Evolutionary conservation across 2,797 vertebrate species (phyloP), one percentile per base, ranked within the genome.

Genomic region (Rhabdophis nuchalis): DNA sequence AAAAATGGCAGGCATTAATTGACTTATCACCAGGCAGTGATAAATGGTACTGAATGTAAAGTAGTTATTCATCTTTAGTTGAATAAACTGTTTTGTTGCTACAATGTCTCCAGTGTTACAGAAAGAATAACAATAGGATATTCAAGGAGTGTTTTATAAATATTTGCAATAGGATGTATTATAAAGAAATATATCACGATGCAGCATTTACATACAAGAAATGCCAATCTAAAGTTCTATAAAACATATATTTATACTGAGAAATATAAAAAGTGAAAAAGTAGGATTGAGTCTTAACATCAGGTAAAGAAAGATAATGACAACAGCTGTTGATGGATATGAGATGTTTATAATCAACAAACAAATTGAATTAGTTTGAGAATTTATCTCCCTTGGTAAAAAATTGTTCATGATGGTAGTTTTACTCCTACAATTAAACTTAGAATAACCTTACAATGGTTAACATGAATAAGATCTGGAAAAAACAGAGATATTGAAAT

Each of bases 21-120:
- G 98, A 98, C 97, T 98, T 97, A 97, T 94, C 96, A 97, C 91
- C 94, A 96, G 95, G 92, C 95, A 97, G 95, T 97, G 97, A 98
- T 96, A 95, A 96, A 97, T 96, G 95, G 95, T 85, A 86, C 95
- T 94, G 95, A 97, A 95, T 94, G 96, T 93, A 93, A 94, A 92
- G 93, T 53, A 92, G 94, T 96, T 95, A 95, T 89, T 96, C 94
- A 95, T 85, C 92, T 94, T 95, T 93, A 95, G 92, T 88, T 95
- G 96, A 96, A 93, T 93, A 95, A 96, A 95, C 92, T 23, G 86
- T 41, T 97, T 92, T 94, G 52, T 61, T 86, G 90, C 29, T 54
- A 86, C 93, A 96, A 96, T 3, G 58, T 91, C 96, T 93, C 88
- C 89, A 25, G 2, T 94, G n/a, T 90, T 93, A 68, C 11, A 93